Evolutionary conservation across 1,140 invertebrate species (phyloP), one percentile per base, ranked within the genome.

Genomic region (Drosophila biarmipes): DNA sequence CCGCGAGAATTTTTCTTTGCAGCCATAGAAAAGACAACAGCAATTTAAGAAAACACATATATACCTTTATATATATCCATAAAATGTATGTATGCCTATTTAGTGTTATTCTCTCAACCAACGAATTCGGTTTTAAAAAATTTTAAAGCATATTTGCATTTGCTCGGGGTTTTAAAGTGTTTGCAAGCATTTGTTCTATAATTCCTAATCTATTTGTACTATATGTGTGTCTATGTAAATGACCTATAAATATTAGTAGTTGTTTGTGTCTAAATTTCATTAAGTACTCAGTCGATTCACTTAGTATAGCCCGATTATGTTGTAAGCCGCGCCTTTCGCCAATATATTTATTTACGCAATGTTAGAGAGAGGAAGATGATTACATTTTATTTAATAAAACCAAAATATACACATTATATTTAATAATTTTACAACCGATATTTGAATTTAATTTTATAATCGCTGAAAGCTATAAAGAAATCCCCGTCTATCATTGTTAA

Each of bases 21-120:
- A 86, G 82, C 75, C 84, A 89, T 79, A 72, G 58, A 89, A 86
- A 89, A 87, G 82, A 87, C 82, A 87, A 82, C 76, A 84, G 74
- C 63, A 46, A 67, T 75, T 42, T 78, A 72, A 75, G 56, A 54
- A 38, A 78, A 78, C 58, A 73, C 49, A 73, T 46, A 61, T 63
- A 62, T 62, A 45, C 27, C 24, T 49, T 31, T 62, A 49, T 62
- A 73, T 52, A 77, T 54, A 58, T 43, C 54, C 17, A 17, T 43
- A 42, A 37, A 66, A 51, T 62, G 31, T 69, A 24, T 71, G 35
- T 73, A 62, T 73, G 49, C 43, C 49, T 73, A 62, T 63, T 53
- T 73, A 73, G 69, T 63, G 57, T 73, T 73, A 73, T 59, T 31
- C 51, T 56, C 55, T 56, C 51, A 69, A 56, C 24, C 64, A 69